Conservation (phyloP, 2,888 invertebrate genomes). For the Rhodophaea formosa region DNA sequence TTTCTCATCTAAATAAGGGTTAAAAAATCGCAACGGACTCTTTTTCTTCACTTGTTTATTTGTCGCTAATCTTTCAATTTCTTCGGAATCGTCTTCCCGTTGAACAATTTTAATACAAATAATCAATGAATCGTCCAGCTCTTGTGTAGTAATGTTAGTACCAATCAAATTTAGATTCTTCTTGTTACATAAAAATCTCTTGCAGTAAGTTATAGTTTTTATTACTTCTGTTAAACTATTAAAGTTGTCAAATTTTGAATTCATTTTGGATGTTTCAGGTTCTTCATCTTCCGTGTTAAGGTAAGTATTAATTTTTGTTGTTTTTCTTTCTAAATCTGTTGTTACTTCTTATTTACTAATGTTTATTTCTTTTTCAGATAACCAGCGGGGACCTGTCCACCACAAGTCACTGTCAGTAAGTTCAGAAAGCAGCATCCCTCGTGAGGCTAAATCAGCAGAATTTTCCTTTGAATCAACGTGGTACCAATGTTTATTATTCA, state of each 20-base stretch:
- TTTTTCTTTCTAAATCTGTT: slow-evolving; percentile 22
- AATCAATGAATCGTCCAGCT: background rate
- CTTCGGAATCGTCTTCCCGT: background rate
- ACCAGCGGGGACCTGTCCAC: slow-evolving; percentile 31
- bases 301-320: too few species aligned
- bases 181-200: slow-evolving; percentile 19
- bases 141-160: slow-evolving; percentile 9
- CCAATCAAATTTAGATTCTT: background rate
- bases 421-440: slow-evolving; percentile 27
- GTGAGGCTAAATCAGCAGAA: slow-evolving; percentile 32
- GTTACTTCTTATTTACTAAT: background rate
- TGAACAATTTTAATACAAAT: background rate
- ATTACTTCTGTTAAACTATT: slow-evolving; percentile 14
- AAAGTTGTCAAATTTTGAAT: slow-evolving; percentile 14
- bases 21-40: too few species aligned
- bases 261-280: too few species aligned
- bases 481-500: slow-evolving; percentile 12
- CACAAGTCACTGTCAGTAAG: slow-evolving; percentile 24
- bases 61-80: background rate
- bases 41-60: too few species aligned
- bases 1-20: too few species aligned
- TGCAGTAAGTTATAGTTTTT: slow-evolving; percentile 12
- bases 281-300: too few species aligned
- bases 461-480: slow-evolving; percentile 27
- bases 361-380: slow-evolving; percentile 18